These are phyloP conservation scores for Halisarca cf. caerulea DNA, from an alignment of 37 sponge, comb jelly and placozoan genomes.

Conservation along the genomic window DNA sequence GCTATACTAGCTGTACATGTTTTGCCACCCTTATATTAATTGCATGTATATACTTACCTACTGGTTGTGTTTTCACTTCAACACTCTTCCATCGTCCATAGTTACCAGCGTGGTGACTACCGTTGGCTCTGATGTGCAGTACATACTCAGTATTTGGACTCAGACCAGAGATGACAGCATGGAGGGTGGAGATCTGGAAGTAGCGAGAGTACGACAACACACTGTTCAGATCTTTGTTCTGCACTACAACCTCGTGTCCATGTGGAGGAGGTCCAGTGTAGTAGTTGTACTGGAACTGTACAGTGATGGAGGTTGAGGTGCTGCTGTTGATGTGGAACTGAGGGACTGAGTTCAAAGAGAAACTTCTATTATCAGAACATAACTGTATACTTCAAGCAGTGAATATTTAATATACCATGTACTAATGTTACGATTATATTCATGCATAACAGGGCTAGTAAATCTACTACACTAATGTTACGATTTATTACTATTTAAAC, in stretches of 20 bases:
- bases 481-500: too few species aligned
- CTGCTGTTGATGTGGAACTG: background rate
- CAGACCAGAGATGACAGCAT: background rate
- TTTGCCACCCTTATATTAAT: too few species aligned
- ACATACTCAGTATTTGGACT: background rate
- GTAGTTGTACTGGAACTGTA: background rate
- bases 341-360: background rate
- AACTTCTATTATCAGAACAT: too few species aligned
- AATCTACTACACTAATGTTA: too few species aligned
- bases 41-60: background rate
- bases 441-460: too few species aligned
- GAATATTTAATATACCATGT: too few species aligned
- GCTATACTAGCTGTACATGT: too few species aligned
- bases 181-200: background rate
- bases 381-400: too few species aligned
- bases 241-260: background rate
- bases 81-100: background rate
- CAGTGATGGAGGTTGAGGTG: background rate
- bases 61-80: background rate
- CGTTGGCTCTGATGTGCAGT: background rate
- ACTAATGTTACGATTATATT: too few species aligned
- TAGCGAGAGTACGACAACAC: background rate
- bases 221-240: background rate
- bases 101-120: background rate
- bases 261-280: slow-evolving; percentile 10